Percentiles rank a stretch among this genome's conserved stretches.
These are phyloP conservation scores for Todiramphus saurophagus DNA, from an alignment of 2,113 vertebrate genomes.

Conservation along the genomic window DNA sequence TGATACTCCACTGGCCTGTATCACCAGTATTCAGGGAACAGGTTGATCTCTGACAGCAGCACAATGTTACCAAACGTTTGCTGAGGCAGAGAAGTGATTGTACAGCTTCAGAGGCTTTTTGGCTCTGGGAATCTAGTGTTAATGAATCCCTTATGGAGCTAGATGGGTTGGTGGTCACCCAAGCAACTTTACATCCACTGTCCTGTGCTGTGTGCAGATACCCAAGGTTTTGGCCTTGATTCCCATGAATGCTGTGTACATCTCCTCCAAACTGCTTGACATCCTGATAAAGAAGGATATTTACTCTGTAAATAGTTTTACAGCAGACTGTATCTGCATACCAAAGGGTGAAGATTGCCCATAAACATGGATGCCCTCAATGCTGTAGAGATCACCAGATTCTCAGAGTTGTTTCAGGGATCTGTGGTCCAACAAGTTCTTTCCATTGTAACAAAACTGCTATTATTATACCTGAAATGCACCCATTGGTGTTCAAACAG, in stretches of 20 bases:
- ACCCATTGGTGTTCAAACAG: not conserved
- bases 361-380: not conserved
- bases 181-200: not conserved
- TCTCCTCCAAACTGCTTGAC: not conserved
- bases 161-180: not conserved
- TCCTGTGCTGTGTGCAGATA: not conserved
- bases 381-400: not conserved
- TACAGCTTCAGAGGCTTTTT: not conserved
- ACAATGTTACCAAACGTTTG: not conserved
- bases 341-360: not conserved
- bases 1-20: not conserved
- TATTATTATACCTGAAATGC: not conserved
- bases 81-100: not conserved
- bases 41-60: not conserved
- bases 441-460: not conserved
- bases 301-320: not conserved
- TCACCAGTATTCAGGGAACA: rapidly evolving
- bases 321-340: not conserved
- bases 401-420: not conserved
- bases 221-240: not conserved
- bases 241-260: not conserved
- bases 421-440: not conserved
- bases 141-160: not conserved
- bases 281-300: not conserved
- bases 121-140: not conserved